Percentiles rank a stretch among this genome's conserved stretches.
These are phyloP conservation scores for Pantherophis guttatus DNA, from an alignment of 2,113 vertebrate species.

Conservation along the genomic window DNA sequence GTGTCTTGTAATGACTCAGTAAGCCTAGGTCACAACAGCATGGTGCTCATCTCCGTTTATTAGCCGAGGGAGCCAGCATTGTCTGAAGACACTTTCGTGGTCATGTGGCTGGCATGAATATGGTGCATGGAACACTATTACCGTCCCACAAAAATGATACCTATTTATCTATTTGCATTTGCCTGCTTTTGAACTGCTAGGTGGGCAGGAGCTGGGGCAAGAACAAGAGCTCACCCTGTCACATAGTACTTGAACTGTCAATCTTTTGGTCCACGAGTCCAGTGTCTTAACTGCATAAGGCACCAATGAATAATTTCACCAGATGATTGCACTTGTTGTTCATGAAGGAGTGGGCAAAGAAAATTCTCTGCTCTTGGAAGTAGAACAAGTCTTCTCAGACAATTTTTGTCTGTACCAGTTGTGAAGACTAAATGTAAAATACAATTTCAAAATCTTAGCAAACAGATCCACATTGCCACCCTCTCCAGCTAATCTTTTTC, in stretches of 20 bases:
- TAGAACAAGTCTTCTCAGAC: not conserved
- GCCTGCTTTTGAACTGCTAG: not conserved
- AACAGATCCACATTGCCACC: not conserved
- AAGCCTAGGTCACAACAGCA: too few species aligned
- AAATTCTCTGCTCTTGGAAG: not conserved
- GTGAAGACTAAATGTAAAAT: not conserved
- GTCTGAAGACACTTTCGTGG: not conserved
- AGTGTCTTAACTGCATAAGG: not conserved
- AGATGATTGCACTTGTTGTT: not conserved
- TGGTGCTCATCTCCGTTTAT: not conserved
- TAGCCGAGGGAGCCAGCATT: not conserved
- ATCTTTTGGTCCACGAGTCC: not conserved
- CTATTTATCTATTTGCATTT: not conserved
- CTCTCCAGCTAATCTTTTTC: not conserved
- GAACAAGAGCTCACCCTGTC: not conserved
- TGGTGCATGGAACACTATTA: not conserved
- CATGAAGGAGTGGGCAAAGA: not conserved
- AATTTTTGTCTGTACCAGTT: not conserved
- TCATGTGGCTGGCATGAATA: not conserved
- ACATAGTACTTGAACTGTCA: not conserved
- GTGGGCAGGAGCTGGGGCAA: not conserved
- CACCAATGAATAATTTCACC: not conserved
- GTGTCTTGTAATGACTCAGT: too few species aligned
- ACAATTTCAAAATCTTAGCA: not conserved
- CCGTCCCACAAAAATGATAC: not conserved